Evolutionary conservation across 2,113 vertebrate genomes (phyloP), one percentile per base, ranked within the genome.

Genomic region (Hippocampus comes): DNA sequence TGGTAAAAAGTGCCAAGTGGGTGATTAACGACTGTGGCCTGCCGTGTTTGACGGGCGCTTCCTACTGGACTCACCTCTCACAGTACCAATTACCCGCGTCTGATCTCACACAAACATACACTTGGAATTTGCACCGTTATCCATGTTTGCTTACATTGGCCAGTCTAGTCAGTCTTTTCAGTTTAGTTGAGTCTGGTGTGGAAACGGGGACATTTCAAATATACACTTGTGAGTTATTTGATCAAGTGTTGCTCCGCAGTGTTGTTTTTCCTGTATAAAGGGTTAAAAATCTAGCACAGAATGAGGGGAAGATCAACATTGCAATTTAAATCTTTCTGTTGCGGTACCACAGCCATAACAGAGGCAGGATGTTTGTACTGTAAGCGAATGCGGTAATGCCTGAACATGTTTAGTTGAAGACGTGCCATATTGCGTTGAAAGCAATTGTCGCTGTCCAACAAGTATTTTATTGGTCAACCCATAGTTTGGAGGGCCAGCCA

Each of bases 11-110:
- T 78, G 82, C 82, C 82, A 84, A 83, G 78, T 41, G 70, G 70
- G 66, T 91, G 91, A 93, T 92, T 91, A 84, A 92, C 61, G 86
- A 86, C 63, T 57, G 75, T 63, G 81, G 85, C 82, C 81, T 84
- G 84, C 85, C 77, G 78, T 88, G 84, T 91, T 89, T 91, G 89
- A 90, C 81, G 51, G 79, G 41, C 18, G 74, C 79, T 88, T 86
- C 82, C 84, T 85, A 82, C 80, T 49, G 74, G 71, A 75, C 78
- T 77, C 72, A 73, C 83, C 82, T 78, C 78, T 85, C 80, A 87
- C 83, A 76, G 85, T 87, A 78, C 67, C 53, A 15, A 79, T 68
- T 82, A 82, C 81, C 84, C 80, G 82, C 53, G 71, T 63, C 65
- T 11, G 72, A 68, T 71, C 48, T 68, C 27, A 79, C 43, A 42